These are phyloP conservation scores for Neosilurus mollespiculum DNA, from an alignment of 2,797 vertebrate species.

Conservation along the genomic window DNA sequence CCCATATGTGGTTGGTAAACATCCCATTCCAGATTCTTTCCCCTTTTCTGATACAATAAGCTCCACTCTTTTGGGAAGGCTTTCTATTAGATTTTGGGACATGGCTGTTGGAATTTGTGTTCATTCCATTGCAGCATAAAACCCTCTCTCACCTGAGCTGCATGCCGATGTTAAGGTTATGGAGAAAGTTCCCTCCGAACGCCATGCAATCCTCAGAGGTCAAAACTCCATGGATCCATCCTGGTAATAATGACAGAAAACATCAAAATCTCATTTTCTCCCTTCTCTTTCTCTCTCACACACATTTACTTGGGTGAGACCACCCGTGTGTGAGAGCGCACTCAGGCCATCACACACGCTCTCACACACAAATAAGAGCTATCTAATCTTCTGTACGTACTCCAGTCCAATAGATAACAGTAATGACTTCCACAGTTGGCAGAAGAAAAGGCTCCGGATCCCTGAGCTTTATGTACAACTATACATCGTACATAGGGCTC, in stretches of 20 bases:
- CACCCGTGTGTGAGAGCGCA: slow-evolving; percentile 20
- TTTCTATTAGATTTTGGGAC: background rate
- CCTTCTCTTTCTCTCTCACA: no score
- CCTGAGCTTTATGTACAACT: no score
- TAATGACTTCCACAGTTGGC: no score
- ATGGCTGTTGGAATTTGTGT: background rate
- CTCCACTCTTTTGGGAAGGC: background rate
- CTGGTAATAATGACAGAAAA: slow-evolving; percentile 71
- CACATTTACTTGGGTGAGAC: no score
- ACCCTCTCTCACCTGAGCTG: slow-evolving; percentile 87
- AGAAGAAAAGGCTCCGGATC: no score
- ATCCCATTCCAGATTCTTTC: background rate
- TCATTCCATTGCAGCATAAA: background rate
- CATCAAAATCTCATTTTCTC: slow-evolving; percentile 9
- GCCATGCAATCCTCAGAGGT: slow-evolving; percentile 99
- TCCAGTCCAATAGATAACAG: no score
- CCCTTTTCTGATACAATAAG: background rate
- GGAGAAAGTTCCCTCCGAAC: slow-evolving; percentile 98
- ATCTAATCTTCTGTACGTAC: no score
- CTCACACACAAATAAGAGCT: background rate
- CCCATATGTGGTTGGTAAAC: background rate
- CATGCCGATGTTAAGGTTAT: slow-evolving; percentile 99
- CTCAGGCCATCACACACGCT: slow-evolving; percentile 1
- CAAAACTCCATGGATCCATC: slow-evolving; percentile 98
- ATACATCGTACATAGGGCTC: no score